Base-by-base conservation (phyloP, 2,113 vertebrate genomes). In the Hyperoodon ampullatus region DNA sequence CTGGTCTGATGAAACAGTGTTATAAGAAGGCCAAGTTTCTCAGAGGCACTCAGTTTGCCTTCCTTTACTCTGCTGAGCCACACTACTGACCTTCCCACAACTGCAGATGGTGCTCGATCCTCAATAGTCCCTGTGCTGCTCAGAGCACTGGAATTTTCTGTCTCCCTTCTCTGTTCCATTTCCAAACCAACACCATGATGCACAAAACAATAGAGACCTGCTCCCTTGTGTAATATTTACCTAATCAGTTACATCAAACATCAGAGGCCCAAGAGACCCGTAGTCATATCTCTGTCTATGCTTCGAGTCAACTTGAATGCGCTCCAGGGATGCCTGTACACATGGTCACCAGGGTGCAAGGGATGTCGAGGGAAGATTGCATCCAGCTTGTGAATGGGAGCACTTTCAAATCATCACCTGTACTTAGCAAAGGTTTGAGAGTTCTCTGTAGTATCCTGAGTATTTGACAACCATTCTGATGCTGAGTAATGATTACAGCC, bases 401-500 rank as follows among this genome's bases (percentile, higher is more conserved):
- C n/a, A 83, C 84, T 95, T 96, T 94, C 55, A 84, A 75, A 96
- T 94, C 47, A 23, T 97, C 93, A 95, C 95, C 94, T 92, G 88
- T 90, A 33, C 83, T 98, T 33, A 0, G 92, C 93, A 97, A 96
- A 96, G 93, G 85, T 97, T 94, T 98, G 81, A 97, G 97, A 98
- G 97, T 87, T 55, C 96, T 96, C 7, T 77, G 47, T 95, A 92
- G 95, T 93, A 98, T 81, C 94, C 80, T 78, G 90, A 92, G 97
- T 98, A 95, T 97, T 98, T 98, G 98, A 94, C 96, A 98, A 93
- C 95, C 92, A 83, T 97, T 97, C 68, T 1, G 88, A 96, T 97
- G 94, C 96, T 98, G 97, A 98, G 97, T 97, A 96, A 98, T 96
- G 97, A 97, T 97, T 98, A 98, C 93, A 97, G 96, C 92, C 96